These are phyloP conservation scores for Amphimedon queenslandica DNA, from an alignment of 37 sponge, comb jelly and placozoan genomes.

Conservation along the genomic window DNA sequence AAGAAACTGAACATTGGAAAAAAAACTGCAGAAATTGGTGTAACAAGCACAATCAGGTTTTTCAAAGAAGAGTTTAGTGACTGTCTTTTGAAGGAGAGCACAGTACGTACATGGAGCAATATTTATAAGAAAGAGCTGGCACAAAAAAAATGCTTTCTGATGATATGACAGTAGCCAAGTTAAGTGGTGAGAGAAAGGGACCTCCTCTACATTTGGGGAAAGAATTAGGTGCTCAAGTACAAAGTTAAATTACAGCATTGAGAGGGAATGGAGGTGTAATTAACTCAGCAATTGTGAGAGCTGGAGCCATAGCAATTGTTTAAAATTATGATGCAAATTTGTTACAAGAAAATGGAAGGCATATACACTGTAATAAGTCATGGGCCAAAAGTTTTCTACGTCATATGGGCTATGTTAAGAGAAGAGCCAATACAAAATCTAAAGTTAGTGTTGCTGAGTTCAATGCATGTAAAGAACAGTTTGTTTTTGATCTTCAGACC, in stretches of 20 bases:
- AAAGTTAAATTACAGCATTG: slow-evolving; percentile 5
- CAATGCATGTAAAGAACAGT: too few species aligned
- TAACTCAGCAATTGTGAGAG: slow-evolving; percentile 24
- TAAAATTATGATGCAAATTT: slow-evolving; percentile 21
- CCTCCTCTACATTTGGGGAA: slow-evolving; percentile 6
- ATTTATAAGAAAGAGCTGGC: slow-evolving; percentile 18
- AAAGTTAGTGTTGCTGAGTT: too few species aligned
- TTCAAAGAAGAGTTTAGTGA: slow-evolving; percentile 1
- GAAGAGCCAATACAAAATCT: slow-evolving; percentile 18
- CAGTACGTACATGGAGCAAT: background rate
- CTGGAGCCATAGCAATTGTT: slow-evolving; percentile 21
- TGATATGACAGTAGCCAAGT: background rate
- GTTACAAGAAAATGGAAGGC: slow-evolving; percentile 13
- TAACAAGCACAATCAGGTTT: slow-evolving; percentile 3
- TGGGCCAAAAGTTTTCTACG: slow-evolving; percentile 12
- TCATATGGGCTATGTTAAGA: slow-evolving; percentile 24
- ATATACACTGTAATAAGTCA: background rate
- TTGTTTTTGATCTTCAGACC: too few species aligned
- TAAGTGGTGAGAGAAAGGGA: slow-evolving; percentile 4
- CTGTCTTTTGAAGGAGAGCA: slow-evolving; percentile 11
- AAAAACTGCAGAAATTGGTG: slow-evolving; percentile 7
- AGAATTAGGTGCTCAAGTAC: slow-evolving; percentile 19
- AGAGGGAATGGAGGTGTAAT: slow-evolving; percentile 6
- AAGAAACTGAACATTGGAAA: background rate
- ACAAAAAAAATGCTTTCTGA: background rate